Evolutionary conservation across 2,797 vertebrate genomes (phyloP), one percentile per base, ranked within the genome.

Genomic region (Masticophis lateralis): DNA sequence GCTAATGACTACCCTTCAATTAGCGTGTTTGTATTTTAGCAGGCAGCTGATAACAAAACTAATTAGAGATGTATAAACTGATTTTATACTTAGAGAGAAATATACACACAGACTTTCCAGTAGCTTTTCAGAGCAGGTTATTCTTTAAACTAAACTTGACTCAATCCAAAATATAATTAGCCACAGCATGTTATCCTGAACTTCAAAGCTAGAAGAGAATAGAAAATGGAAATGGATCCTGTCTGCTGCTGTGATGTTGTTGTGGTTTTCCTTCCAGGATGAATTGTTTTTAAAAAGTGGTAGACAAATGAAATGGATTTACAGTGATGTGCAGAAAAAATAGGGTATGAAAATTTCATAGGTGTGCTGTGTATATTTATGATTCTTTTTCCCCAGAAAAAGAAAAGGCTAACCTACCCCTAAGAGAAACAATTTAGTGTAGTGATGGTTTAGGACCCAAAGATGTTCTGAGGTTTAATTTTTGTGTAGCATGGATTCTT

Each of bases 61-160:
- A 92, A 86, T 91, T 95, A 87, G 92, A 60, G 10, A 90, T 95
- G 56, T 92, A 94, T 86, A 95, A 95, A 94, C 94, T 95, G 92
- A 88, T 95, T n/a, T 27, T 91, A 47, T 86, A 59, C 37, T 18
- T 56, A 91, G 55, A 87, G 27, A 87, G 51, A 87, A 14, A 87
- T 25, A 86, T 53, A 53, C 53, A 25, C 18, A 0, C 53, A 27
- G 83, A 87, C 4, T 43, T 79, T 90, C 3, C 1, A 22, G 18
- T 74, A 74, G 69, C 69, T 27, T 69, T 74, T 20, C 22, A 69
- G 16, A 61, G 51, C 9, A 25, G 61, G 60, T 91, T 69, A 66
- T 92, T 59, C 59, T 89, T 0, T 86, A 69, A 18, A 87, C 83
- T 94, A 94, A 69, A 59, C 87, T 95, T 94, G 16, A 47, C 37